Evolutionary conservation across 2,113 vertebrate species (phyloP), one percentile per base, ranked within the genome.

Genomic region (Falco punctatus): DNA sequence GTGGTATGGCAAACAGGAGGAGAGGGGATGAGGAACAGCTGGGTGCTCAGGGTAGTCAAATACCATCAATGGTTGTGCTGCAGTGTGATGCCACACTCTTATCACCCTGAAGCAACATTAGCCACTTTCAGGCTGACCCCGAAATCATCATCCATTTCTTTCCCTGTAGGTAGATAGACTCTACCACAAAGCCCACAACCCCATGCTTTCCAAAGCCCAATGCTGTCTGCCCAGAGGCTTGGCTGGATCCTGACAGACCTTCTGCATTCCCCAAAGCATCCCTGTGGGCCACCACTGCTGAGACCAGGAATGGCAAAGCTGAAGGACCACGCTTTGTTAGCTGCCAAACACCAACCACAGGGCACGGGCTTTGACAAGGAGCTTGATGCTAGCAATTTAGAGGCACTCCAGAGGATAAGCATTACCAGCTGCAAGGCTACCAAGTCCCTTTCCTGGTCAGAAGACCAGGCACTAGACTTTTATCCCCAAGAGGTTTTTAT

Each of bases 401-500:
- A 4, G 7, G 46, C 35, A 26, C 54, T 57, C 13, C 30, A 2
- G 2, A 15, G 11, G 35, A 20, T 4, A 35, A 62, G 5, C 2
- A 0, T 2, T 16, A 32, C 51, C 27, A 61, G 22, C 40, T 2
- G 1, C 16, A 64, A 18, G 17, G 51, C 55, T 48, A 17, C 7
- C 2, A 11, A 2, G 8, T 21, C 26, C 38, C 18, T 35, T 33
- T 24, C 20, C 23, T 7, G 7, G 4, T n/a, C 46, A 32, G 28
- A 71, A 27, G 8, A 30, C 2, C 38, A 64, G 17, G 20, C 10
- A 6, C 18, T 22, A 4, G 1, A 5, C 1, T 32, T 38, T 13
- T 24, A 5, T 10, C 17, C 26, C n/a, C 0, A 3, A 6, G 1
- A 3, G 13, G 4, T 1, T 59, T 91, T 30, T 23, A 11, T 6